These are phyloP conservation scores for Ictalurus punctatus DNA, from an alignment of 2,113 vertebrate species.

Conservation along the genomic window DNA sequence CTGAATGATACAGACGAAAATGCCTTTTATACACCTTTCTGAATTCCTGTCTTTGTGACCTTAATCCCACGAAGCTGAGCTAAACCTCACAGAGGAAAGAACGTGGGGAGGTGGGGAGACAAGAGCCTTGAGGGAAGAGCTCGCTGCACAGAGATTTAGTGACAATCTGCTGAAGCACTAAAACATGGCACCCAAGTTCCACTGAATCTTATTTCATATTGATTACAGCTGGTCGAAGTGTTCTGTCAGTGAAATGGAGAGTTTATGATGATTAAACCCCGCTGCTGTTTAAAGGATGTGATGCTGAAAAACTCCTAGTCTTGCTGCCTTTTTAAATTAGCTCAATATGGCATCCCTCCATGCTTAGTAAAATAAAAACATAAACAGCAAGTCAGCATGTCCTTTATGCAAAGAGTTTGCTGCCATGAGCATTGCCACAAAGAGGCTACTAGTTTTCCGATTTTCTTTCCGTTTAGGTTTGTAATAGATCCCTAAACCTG, in stretches of 20 bases:
- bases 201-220: slow-evolving; percentile 54
- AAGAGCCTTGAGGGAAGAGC: slow-evolving; percentile 32
- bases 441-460: neutral
- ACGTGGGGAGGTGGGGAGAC: slow-evolving; percentile 3
- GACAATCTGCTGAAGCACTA: slow-evolving; percentile 47
- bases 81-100: slow-evolving; percentile 24
- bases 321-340: slow-evolving; percentile 14
- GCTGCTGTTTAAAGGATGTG: slow-evolving; percentile 25
- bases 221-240: slow-evolving; percentile 47
- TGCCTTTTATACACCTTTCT: slow-evolving; percentile 22
- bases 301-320: slow-evolving; percentile 15
- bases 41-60: slow-evolving; percentile 34
- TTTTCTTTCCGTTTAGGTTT: slow-evolving; percentile 33
- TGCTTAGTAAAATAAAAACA: neutral
- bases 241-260: slow-evolving; percentile 35
- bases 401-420: neutral
- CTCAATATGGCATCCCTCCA: neutral
- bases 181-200: slow-evolving; percentile 49
- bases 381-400: neutral
- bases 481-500: slow-evolving; percentile 37
- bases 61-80: slow-evolving; percentile 31
- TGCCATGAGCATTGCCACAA: neutral
- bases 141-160: slow-evolving; percentile 44
- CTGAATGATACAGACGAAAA: slow-evolving; percentile 31
- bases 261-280: slow-evolving; percentile 50